Evolutionary conservation across 2,113 vertebrate species (phyloP).

Genomic region (Stegastes partitus): DNA sequence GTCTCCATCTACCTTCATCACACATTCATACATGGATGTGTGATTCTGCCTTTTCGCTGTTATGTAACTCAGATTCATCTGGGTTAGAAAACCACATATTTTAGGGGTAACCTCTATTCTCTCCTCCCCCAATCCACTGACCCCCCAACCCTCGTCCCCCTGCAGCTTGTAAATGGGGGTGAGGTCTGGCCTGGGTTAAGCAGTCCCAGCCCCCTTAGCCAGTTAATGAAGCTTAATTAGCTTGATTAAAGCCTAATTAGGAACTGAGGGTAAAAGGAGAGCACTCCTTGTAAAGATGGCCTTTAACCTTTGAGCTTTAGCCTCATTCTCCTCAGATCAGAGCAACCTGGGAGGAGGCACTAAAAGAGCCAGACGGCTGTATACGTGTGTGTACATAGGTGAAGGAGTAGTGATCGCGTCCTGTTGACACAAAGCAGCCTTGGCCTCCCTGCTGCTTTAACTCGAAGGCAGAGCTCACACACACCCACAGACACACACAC

Average conservation of each 20-base stretch:
- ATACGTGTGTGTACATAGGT: constrained; percentile 30
- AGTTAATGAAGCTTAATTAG: constrained; percentile 82
- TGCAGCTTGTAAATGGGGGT: constrained; percentile 47
- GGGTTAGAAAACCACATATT: constrained; percentile 35
- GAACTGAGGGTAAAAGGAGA: constrained; percentile 54
- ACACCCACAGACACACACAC: not conserved
- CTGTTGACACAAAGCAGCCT: constrained; percentile 68
- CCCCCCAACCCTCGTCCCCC: constrained; percentile 15
- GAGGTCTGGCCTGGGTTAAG: constrained; percentile 66
- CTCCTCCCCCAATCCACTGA: not conserved
- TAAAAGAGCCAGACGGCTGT: constrained; percentile 57
- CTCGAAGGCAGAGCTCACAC: constrained; percentile 34
- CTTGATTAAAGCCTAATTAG: constrained; percentile 84
- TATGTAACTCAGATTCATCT: constrained; percentile 61
- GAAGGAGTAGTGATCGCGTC: constrained; percentile 44
- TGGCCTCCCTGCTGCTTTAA: constrained; percentile 54
- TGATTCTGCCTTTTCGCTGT: constrained; percentile 21
- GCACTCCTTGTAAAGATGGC: constrained; percentile 66
- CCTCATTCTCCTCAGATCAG: constrained; percentile 58
- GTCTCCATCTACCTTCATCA: not conserved
- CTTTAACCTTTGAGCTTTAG: constrained; percentile 77
- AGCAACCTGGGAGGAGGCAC: constrained; percentile 66
- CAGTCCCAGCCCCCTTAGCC: constrained; percentile 46
- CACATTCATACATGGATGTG: no score
- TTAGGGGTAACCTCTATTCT: not conserved